Evolutionary conservation across 2,888 invertebrate species (phyloP), one percentile per base, ranked within the genome.

Genomic region (Calameuta idolon): DNA sequence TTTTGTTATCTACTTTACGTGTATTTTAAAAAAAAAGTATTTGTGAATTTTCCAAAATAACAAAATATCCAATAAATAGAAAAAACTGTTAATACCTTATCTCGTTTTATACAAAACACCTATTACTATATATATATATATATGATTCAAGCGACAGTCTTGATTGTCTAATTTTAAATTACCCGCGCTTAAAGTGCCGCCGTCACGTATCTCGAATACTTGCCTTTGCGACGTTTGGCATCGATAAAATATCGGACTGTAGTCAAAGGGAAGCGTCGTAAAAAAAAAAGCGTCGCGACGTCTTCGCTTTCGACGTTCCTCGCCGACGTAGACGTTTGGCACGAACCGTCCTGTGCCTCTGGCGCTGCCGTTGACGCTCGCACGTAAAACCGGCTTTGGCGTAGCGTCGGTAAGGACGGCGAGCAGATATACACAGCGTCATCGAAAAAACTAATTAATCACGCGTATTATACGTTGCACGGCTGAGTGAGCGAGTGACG

Each of bases 381-480:
- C 9, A 33, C 31, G 11, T 23, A 1, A 34, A 34, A 34, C 31
- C 34, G 34, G 33, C 71, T 71, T 71, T n/a, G 71, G 12, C 33
- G 71, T 34, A 15, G 33, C 71, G 71, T 23, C 34, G 71, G 71
- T 12, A 71, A 34, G 12, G 33, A 34, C 34, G 37, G 23, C 69
- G 15, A 35, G 71, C 34, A 77, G 37, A 33, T 79, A 77, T 77
- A 75, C 74, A 74, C 76, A 76, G 55, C 77, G 82, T 79, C 79
- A 81, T 79, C 79, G 78, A 81, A 37, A 83, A 82, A 82, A 83
- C 74, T 82, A 83, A 83, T 83, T 83, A 83, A 83, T 82, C 83
- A 81, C 76, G 75, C 77, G 79, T 79, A 79, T 79, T 80, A 79
- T 77, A 77, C 77, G 40, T 35, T n/a, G 68, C 55, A 55, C 74